Evolutionary conservation across 2,797 vertebrate genomes (phyloP), one percentile per base, ranked within the genome.

Genomic region (Loris lydekkerianus): DNA sequence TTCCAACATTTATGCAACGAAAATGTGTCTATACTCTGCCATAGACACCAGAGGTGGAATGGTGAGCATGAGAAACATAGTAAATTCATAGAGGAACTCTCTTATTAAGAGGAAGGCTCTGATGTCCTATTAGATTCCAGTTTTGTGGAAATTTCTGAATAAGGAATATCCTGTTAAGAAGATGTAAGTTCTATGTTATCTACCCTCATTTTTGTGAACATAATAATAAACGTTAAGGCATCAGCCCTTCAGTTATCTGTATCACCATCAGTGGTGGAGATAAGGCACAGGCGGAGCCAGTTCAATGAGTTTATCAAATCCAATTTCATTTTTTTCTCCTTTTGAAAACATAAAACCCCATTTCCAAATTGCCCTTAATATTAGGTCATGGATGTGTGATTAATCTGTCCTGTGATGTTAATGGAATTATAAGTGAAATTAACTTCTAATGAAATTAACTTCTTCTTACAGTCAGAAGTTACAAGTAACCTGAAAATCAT

Each of bases 91-190:
- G 40, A 81, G 34, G 31, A 90, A 72, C 4, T 70, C 17, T 3
- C 6, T 1, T 53, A 37, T 60, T 60, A 81, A 80, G 56, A 90
- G 29, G 29, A 92, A 65, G 29, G 18, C 11, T 67, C 43, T 61
- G 46, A 70, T 43, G 18, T 60, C 40, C 49, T 84, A 56, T 23
- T 70, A 43, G 25, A 80, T 60, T 67, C 6, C 43, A 89, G 15
- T 37, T 92, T 67, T 89, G 87, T 67, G 31, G 2, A 91, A 88
- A 17, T 43, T 80, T 81, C 29, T 91, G 58, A 94, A 86, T 78
- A 78, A 89, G 67, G 4, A 60, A 15, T 31, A 25, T 17, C 17
- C 10, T 77, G 58, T 81, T 25, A 86, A 31, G 18, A 78, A 69
- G 15, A 43, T 0, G 14, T 27, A 34, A 61, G 3, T 14, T 83